Conservation (phyloP, 2,113 vertebrate genomes). For the Mellivora capensis region DNA sequence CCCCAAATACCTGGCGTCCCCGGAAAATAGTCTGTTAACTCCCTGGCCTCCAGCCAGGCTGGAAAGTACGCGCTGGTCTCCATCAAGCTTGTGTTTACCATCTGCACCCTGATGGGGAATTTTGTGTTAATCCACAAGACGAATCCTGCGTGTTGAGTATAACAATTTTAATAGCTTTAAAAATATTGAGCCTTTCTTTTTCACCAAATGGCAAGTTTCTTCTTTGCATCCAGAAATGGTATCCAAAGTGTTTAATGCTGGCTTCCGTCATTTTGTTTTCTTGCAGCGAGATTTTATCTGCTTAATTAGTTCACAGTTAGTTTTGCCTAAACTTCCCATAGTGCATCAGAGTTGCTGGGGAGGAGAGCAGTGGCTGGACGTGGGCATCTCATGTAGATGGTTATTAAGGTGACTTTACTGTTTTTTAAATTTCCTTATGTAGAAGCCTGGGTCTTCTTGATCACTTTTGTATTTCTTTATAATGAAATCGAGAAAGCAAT, state of each 20-base stretch:
- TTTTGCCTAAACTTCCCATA: not conserved
- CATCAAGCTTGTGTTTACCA: not conserved
- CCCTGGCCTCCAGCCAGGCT: slow-evolving; percentile 10
- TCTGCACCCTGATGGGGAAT: not conserved
- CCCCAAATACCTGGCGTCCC: not conserved
- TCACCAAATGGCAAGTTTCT: not conserved
- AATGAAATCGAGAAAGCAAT: not conserved
- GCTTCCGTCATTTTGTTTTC: not conserved
- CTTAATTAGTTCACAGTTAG: not conserved
- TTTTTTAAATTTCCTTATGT: not conserved
- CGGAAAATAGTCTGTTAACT: not conserved
- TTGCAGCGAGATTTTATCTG: not conserved
- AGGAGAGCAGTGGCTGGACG: fast-evolving
- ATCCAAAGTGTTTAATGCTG: not conserved
- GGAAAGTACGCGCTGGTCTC: slow-evolving; percentile 33
- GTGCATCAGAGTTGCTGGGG: not conserved
- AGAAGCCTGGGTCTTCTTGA: not conserved
- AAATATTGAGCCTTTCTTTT: not conserved
- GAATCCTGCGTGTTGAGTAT: not conserved
- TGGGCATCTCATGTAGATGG: fast-evolving
- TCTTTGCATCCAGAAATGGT: not conserved
- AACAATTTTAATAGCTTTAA: not conserved
- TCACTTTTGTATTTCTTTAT: not conserved
- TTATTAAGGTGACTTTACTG: not conserved
- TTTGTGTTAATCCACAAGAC: not conserved